Evolutionary conservation across 2,113 vertebrate species (phyloP), one percentile per base, ranked within the genome.

Genomic region (Engraulis encrasicolus): DNA sequence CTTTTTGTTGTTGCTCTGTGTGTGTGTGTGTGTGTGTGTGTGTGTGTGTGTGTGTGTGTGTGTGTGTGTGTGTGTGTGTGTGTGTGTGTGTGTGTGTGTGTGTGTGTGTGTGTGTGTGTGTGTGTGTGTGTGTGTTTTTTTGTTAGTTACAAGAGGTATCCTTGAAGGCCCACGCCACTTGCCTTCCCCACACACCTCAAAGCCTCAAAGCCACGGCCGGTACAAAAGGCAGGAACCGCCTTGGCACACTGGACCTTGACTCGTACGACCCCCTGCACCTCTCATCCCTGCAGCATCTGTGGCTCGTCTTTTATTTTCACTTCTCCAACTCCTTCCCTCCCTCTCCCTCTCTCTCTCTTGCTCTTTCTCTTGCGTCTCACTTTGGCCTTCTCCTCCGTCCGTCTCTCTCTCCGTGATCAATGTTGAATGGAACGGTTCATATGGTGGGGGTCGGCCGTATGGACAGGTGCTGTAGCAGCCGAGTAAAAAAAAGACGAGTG

Each of bases 1-100:
- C 66, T 34, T 74, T 74, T 74, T 34, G 66, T 74, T 74, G 66
- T 74, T 4, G n/a, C n/a, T n/a, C n/a, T n/a, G n/a, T n/a, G n/a
- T n/a, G n/a, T n/a, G n/a, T n/a, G n/a, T n/a, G n/a, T n/a, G n/a
- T n/a, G n/a, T n/a, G n/a, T n/a, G n/a, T n/a, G n/a, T n/a, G n/a
- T n/a, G n/a, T n/a, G n/a, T n/a, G n/a, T n/a, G n/a, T n/a, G n/a
- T n/a, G n/a, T n/a, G n/a, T n/a, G n/a, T n/a, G n/a, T n/a, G n/a
- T n/a, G n/a, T n/a, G n/a, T n/a, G n/a, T n/a, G n/a, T n/a, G n/a
- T n/a, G n/a, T n/a, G n/a, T n/a, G n/a, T n/a, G n/a, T n/a, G n/a
- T n/a, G n/a, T n/a, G n/a, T n/a, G n/a, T n/a, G n/a, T n/a, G n/a
- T n/a, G n/a, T n/a, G n/a, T n/a, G n/a, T n/a, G n/a, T n/a, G n/a